Base-by-base conservation (phyloP, 2,113 vertebrate genomes). In the Bostrychus sinensis region DNA sequence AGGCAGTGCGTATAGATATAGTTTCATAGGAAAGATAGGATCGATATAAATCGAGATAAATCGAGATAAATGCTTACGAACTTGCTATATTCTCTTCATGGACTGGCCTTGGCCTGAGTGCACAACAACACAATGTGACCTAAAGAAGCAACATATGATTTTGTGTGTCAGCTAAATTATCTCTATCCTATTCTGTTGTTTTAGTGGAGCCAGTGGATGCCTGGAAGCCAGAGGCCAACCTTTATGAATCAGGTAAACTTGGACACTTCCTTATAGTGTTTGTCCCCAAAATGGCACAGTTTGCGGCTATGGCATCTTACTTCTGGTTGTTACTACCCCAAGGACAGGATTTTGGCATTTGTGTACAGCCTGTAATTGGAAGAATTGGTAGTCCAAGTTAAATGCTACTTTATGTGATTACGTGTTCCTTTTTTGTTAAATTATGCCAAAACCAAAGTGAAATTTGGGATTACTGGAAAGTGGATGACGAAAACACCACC, bases 221-320 rank as follows among this genome's bases (percentile, higher is more conserved):
- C 3, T 93, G 93, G 96, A 96, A 91, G 78, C 77, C 89, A 38
- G 93, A 93, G 69, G 50, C 71, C 6, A 92, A 86, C 74, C 70
- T 92, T 62, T 94, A 93, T 64, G 91, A 96, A 60, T 83, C 90
- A 93, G 96, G 94, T 96, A 91, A 93, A 78, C n/a, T 4, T 12
- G 5, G 11, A 10, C 26, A 19, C 30, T n/a, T 51, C 25, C 48
- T 48, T 20, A 12, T 22, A 25, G 5, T 26, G 17, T 19, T 17
- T 50, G 74, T 55, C 19, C 39, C 12, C 17, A 12, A 25, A 53
- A 53, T 5, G 0, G 56, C 48, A 28, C 32, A 1, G 30, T 69
- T 59, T 64, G 10, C 23, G 4, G 66, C 66, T 62, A 66, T 25
- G 62, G 60, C 20, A 53, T 12, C 22, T 62, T 16, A 32, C 22